A percentile compares a stretch with the other conserved stretches of the same genome.
Evolutionary conservation across 2,113 vertebrate species (phyloP).

Genomic region (Aptenodytes patagonicus): DNA sequence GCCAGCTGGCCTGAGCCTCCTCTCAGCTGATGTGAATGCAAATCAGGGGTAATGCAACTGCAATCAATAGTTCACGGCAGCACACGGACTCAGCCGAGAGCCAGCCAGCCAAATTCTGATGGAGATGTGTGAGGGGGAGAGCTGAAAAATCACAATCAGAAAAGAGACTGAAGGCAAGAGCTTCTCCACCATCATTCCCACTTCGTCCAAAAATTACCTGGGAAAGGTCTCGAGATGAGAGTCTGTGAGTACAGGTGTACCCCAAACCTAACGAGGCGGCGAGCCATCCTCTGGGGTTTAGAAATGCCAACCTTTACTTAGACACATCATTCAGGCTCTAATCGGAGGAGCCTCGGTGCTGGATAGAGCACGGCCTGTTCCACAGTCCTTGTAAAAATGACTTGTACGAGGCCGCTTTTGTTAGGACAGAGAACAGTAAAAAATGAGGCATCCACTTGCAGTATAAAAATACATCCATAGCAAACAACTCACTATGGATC

Average conservation of each 20-base stretch:
- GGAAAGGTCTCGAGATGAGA: not conserved
- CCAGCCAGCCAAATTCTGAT: not conserved
- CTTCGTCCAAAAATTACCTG: not conserved
- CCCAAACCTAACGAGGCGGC: not conserved
- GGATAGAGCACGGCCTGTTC: not conserved
- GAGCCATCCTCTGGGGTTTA: not conserved
- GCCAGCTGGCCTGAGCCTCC: not conserved
- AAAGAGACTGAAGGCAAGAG: not conserved
- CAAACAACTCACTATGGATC: not conserved
- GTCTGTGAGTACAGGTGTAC: not conserved
- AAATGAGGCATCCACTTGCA: not conserved
- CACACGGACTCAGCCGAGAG: rapidly evolving
- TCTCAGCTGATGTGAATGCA: not conserved
- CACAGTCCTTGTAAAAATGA: not conserved
- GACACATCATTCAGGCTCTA: not conserved
- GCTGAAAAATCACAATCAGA: not conserved
- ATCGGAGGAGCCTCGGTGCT: not conserved
- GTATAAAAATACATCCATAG: not conserved
- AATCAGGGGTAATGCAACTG: not conserved
- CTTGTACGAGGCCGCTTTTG: not conserved
- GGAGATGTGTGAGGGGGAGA: not conserved
- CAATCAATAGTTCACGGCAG: not conserved
- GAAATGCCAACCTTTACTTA: not conserved
- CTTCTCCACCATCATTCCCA: not conserved
- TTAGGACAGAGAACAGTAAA: not conserved